A percentile compares a stretch with the other conserved stretches of the same genome.
Conservation (phyloP, 1,140 invertebrate species). For the Neodiprion virginianus region DNA sequence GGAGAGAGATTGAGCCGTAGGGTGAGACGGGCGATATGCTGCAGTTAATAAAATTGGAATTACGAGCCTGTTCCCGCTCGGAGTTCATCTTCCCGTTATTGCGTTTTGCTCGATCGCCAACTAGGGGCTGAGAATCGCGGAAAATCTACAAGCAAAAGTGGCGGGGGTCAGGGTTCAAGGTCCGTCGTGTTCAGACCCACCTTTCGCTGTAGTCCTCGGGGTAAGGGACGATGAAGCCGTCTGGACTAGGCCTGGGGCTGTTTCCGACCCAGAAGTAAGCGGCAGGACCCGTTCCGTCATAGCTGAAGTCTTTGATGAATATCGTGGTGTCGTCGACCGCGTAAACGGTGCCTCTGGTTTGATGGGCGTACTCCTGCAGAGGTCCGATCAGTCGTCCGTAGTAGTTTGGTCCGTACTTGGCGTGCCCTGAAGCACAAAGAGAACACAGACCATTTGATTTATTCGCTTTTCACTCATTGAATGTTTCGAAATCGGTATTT, state of each 20-base stretch:
- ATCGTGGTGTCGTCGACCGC: conserved; percentile 88
- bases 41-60: conserved; percentile 34
- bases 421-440: conserved; percentile 51
- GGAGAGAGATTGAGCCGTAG: conserved; percentile 22
- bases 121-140: not conserved
- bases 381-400: conserved; percentile 79
- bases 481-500: not conserved
- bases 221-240: conserved; percentile 84
- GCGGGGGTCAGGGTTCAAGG: not conserved
- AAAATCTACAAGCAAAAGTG: not conserved
- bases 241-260: conserved; percentile 74
- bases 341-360: conserved; percentile 79
- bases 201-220: conserved; percentile 79
- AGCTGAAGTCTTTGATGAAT: conserved; percentile 85
- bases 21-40: conserved; percentile 21
- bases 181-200: conserved; percentile 59
- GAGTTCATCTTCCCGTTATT: conserved; percentile 7
- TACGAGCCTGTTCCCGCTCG: conserved; percentile 11
- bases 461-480: not conserved
- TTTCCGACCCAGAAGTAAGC: conserved; percentile 91
- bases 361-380: conserved; percentile 74
- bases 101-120: not conserved
- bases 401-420: conserved; percentile 66
- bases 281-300: conserved; percentile 85
- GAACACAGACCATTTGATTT: conserved; percentile 15